Base-by-base conservation (phyloP, 1,140 invertebrate species). In the Drosophila pectinifera region DNA sequence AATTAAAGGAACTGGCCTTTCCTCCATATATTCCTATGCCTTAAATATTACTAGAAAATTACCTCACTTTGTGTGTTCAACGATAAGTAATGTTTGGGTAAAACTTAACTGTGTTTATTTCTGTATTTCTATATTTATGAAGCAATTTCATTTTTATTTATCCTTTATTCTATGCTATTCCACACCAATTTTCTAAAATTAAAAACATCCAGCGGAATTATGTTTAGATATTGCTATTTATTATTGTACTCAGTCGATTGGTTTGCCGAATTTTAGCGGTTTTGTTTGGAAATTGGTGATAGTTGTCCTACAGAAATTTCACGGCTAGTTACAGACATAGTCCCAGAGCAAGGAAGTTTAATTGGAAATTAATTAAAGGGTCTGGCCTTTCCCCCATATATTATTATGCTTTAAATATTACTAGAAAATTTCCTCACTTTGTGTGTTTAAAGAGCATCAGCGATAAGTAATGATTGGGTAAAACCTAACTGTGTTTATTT, bases 221-320 rank as follows among this genome's bases (percentile, higher is more conserved):
- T 54, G 31, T 65, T 65, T 67, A 22, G 46, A 31, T n/a, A 24
- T 34, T 16, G 18, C 14, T 24, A 28, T 67, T 68, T 68, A 67
- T 45, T 56, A 56, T 46, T 42, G 43, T 63, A 18, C 24, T 42
- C 41, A 26, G 18, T 10, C 48, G 24, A 39, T 69, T 70, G 41
- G 65, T 46, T 56, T 56, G 11, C 7, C 13, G 46, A 6, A 34
- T 39, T 56, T 70, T 69, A n/a, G 26, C 28, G 31, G 20, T 18
- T n/a, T 26, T 42, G 41, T n/a, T 46, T 34, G 14, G 31, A 20
- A 38, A 14, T 65, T 48, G 22, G n/a, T 28, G 34, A 0, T 20
- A 13, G 3, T 39, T 28, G 16, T 6, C 16, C 11, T 11, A 0
- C 6, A 13, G 11, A 20, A 26, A 5, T 38, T 5, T 39, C 16